Conservation (phyloP, 2,888 invertebrate species). For the Myopa testacea region DNA sequence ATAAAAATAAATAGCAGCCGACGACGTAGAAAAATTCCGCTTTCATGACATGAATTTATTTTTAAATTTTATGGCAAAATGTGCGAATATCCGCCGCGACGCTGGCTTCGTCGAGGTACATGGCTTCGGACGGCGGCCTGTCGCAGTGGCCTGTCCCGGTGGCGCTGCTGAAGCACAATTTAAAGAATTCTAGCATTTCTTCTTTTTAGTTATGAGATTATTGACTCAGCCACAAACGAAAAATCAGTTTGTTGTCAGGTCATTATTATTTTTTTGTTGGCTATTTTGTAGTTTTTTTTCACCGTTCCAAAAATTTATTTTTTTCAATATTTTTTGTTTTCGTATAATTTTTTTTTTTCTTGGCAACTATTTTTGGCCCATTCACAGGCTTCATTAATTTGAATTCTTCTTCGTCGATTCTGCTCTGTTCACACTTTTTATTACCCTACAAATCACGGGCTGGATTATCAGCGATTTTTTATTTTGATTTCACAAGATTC, state of each 20-base stretch:
- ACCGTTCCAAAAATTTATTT: neutral
- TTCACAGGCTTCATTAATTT: too few relatives aligned
- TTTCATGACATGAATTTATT: slow-evolving; percentile 32
- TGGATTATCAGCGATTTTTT: neutral
- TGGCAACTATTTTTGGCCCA: neutral
- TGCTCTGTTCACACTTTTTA: neutral
- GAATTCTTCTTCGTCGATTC: too few relatives aligned
- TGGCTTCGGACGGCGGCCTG: neutral
- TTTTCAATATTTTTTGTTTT: neutral
- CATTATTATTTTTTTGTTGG: neutral
- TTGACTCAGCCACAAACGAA: neutral
- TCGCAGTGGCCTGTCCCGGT: slow-evolving; percentile 2
- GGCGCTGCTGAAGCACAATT: neutral
- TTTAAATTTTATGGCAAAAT: slow-evolving; percentile 38
- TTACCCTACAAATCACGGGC: neutral
- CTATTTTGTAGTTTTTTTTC: neutral
- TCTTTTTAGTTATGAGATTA: neutral
- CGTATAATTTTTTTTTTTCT: neutral
- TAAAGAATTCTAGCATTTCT: neutral
- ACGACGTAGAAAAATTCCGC: slow-evolving; percentile 26
- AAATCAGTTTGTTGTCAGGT: too few relatives aligned
- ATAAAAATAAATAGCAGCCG: slow-evolving; percentile 16
- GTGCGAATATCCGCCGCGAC: slow-evolving; percentile 13
- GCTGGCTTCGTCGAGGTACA: neutral
- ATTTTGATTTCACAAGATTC: slow-evolving; percentile 34